Evolutionary conservation across 2,888 invertebrate species (phyloP).

Genomic region (Agrochola circellaris): DNA sequence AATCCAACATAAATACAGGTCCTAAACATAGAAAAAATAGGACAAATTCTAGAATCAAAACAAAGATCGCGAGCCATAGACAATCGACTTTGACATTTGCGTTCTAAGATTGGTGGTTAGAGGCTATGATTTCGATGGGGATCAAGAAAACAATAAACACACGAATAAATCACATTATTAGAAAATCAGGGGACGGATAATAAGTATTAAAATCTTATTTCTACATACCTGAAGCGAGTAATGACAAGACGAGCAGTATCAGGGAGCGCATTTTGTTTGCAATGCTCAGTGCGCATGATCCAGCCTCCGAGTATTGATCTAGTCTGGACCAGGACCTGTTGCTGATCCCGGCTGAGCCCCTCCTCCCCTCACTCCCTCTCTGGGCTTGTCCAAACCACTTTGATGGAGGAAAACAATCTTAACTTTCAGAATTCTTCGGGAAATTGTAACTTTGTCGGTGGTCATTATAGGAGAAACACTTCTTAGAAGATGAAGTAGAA

Average conservation of each 20-base stretch:
- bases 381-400: slow-evolving; percentile 77
- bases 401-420: slow-evolving; percentile 86
- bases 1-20: neutral
- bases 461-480: slow-evolving; percentile 57
- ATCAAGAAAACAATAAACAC: slow-evolving; percentile 51
- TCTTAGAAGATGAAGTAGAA: slow-evolving; percentile 63
- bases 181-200: slow-evolving; percentile 22
- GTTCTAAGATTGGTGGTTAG: slow-evolving; percentile 28
- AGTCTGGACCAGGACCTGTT: slow-evolving; percentile 85
- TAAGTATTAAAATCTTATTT: slow-evolving; percentile 62
- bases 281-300: slow-evolving; percentile 83
- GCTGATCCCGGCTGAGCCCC: slow-evolving; percentile 80
- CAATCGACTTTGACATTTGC: slow-evolving; percentile 71
- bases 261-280: slow-evolving; percentile 85
- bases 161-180: slow-evolving; percentile 46
- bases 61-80: slow-evolving; percentile 69
- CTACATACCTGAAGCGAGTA: slow-evolving; percentile 85
- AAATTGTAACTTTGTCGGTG: slow-evolving; percentile 83
- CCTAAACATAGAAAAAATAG: neutral
- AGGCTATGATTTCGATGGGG: slow-evolving; percentile 32
- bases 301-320: slow-evolving; percentile 87
- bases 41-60: slow-evolving; percentile 52
- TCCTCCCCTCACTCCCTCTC: slow-evolving; percentile 68
- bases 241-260: slow-evolving; percentile 83
- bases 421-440: slow-evolving; percentile 86